phyloP scores from a whole-genome alignment of 2,113 vertebrate genomes.

The Sprattus sprattus region DNA sequence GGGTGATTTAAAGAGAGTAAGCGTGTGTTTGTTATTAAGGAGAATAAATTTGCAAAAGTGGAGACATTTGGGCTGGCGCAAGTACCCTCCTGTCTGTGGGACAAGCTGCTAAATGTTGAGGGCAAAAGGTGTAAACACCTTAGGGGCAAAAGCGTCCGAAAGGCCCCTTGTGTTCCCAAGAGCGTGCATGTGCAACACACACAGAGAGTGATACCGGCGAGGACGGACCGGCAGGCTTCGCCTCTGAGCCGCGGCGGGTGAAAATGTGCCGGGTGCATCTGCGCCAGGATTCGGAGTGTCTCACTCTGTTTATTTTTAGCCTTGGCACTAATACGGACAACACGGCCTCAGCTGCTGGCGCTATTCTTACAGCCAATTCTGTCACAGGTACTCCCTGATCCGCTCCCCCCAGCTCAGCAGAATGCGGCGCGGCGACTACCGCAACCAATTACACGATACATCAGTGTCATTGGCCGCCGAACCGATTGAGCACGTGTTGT shows the following conservation, averaged over 20 bases:
- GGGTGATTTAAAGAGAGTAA: too few relatives aligned
- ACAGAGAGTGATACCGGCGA: background rate
- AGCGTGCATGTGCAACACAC: too few relatives aligned
- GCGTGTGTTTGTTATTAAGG: too few relatives aligned
- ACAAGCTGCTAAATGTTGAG: background rate
- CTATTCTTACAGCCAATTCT: background rate
- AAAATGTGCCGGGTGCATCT: background rate
- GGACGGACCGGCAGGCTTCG: background rate
- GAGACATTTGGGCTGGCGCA: background rate
- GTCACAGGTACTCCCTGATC: conserved; percentile 27
- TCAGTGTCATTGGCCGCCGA: background rate
- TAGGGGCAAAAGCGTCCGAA: background rate
- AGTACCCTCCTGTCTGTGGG: background rate
- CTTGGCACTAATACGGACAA: conserved; percentile 21
- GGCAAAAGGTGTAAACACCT: too few relatives aligned
- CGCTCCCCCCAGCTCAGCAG: background rate
- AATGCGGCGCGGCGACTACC: background rate
- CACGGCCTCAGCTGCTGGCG: conserved; percentile 22
- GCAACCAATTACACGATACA: conserved; percentile 17
- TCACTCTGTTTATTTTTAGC: conserved; percentile 34
- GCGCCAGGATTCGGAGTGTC: background rate
- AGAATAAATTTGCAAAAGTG: background rate
- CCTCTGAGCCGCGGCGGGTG: background rate
- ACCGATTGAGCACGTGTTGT: background rate
- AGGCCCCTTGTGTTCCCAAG: background rate